These are phyloP conservation scores for Taenioides sp. DNA, from an alignment of 2,797 vertebrate genomes.

Conservation along the genomic window DNA sequence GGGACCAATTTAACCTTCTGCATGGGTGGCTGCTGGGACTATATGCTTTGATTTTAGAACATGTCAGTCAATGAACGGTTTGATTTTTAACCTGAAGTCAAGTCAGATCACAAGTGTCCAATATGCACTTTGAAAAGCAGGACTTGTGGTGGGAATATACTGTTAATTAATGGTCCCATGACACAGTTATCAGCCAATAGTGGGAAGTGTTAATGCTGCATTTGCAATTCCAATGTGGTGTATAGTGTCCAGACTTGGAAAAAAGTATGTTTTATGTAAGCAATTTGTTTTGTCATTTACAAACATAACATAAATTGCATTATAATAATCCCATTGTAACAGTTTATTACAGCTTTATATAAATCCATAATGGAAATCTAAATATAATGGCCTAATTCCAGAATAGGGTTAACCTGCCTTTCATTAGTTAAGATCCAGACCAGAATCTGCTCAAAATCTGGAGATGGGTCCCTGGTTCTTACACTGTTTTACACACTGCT, in stretches of 20 bases:
- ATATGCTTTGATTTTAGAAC: slow-evolving; percentile 8
- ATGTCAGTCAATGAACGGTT: no score
- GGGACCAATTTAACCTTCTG: slow-evolving; percentile 30
- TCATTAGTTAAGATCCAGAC: no score
- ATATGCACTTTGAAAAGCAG: slow-evolving; percentile 52
- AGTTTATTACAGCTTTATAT: no score
- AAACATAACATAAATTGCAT: background rate
- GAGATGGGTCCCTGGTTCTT: no score
- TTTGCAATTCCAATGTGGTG: slow-evolving; percentile 44
- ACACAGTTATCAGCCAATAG: slow-evolving; percentile 69
- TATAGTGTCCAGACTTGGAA: background rate
- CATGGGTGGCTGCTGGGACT: slow-evolving; percentile 1
- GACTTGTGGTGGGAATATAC: slow-evolving; percentile 27
- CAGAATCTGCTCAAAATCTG: no score
- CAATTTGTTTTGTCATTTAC: background rate
- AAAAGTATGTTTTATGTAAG: background rate
- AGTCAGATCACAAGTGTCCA: slow-evolving; percentile 43
- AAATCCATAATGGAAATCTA: no score
- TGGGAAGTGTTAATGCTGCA: slow-evolving; percentile 57
- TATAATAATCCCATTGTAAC: background rate
- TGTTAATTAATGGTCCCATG: slow-evolving; percentile 61
- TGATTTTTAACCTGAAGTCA: slow-evolving; percentile 41
- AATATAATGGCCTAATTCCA: no score
- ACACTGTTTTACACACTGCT: no score
- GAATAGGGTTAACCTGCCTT: no score